Evolutionary conservation across 2,888 invertebrate genomes (phyloP), one percentile per base, ranked within the genome.

Genomic region (Nyleta sp.): DNA sequence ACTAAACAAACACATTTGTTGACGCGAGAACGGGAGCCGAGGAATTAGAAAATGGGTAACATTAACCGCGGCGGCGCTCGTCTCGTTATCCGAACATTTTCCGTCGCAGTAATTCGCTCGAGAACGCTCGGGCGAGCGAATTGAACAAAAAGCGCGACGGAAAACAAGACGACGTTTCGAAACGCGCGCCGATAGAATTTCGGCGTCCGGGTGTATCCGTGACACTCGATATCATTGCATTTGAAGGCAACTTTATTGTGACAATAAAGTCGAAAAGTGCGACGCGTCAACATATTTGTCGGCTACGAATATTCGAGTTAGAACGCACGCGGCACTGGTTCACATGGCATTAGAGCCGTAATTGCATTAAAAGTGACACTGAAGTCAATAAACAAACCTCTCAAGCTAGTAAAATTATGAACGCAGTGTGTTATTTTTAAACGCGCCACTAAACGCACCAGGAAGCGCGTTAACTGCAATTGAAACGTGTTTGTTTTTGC

Each of bases 281-380:
- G 18, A 42, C 55, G 35, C 55, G 48, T 59, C 64, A 71, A 71
- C 70, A 71, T 55, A 77, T 77, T 72, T 71, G 71, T 67, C 60
- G 11, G 17, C 0, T 24, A 24, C 31, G 52, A 64, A 70, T 65
- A 76, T 71, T 71, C 59, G 24, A 28, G 62, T 50, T 60, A 17
- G 44, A 55, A 48, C 53, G 57, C 59, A 53, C 17, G 65, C 52
- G 44, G 57, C 33, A 31, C 44, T 52, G 62, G 76, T 80, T 80
- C 64, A 75, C 76, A 73, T 75, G 67, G 28, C 70, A 71, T 71
- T 71, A 71, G 64, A 53, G 53, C 60, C 75, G 57, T 80, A 80
- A 80, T 80, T 80, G 76, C 76, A 80, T 80, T 72, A 80, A 80
- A 76, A 76, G 28, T 73, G 76, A 80, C 70, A 76, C 76, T 72